A percentile compares a stretch with the other conserved stretches of the same genome.
Conservation (phyloP, 2,888 invertebrate genomes). For the Oasisia sp. region DNA sequence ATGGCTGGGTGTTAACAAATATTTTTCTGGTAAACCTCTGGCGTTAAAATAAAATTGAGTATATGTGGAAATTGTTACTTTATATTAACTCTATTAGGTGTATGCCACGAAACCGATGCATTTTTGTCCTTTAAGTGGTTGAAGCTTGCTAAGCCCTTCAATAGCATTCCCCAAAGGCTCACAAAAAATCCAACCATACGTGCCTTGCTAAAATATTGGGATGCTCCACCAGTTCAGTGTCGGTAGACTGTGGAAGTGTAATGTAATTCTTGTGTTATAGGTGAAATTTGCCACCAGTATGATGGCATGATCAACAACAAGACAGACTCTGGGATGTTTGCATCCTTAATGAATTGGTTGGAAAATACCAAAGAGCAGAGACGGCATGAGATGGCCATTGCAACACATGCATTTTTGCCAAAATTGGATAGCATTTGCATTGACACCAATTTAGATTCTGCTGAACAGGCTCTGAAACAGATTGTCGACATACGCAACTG, state of each 20-base stretch:
- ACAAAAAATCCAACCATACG: too few relatives aligned
- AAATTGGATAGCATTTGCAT: background rate
- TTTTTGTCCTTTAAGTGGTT: too few relatives aligned
- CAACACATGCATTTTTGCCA: background rate
- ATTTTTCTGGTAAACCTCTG: too few relatives aligned
- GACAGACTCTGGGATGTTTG: background rate
- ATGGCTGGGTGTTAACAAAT: too few relatives aligned
- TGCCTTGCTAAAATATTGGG: too few relatives aligned
- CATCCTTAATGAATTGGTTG: too few relatives aligned
- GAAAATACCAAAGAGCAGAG: background rate
- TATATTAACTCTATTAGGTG: too few relatives aligned
- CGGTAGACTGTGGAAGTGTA: background rate
- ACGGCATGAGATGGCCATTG: background rate
- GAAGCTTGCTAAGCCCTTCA: too few relatives aligned
- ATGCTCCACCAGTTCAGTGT: background rate
- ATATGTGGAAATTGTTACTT: too few relatives aligned
- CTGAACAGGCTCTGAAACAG: background rate
- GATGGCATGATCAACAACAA: background rate
- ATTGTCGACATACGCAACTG: background rate
- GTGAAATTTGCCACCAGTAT: background rate
- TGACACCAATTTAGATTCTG: background rate
- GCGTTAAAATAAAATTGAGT: too few relatives aligned
- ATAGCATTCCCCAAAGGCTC: too few relatives aligned
- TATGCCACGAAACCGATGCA: too few relatives aligned
- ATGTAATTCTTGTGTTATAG: background rate